Conservation (phyloP, 2,888 invertebrate species). For the Troides aeacus region DNA sequence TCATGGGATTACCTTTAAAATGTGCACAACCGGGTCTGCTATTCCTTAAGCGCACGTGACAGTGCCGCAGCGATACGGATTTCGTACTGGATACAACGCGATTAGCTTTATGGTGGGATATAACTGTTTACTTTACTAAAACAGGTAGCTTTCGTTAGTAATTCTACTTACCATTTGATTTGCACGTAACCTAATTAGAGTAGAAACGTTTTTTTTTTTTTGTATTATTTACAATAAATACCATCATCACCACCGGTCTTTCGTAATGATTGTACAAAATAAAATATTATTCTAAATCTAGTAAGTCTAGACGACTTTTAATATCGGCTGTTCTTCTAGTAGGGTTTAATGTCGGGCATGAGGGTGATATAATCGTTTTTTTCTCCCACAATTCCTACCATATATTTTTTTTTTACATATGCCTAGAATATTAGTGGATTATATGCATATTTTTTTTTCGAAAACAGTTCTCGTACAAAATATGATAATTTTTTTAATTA, state of each 20-base stretch:
- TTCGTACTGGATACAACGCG: conserved; percentile 47
- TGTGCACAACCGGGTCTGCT: conserved; percentile 39
- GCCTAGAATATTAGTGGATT: too few relatives aligned
- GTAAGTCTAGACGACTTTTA: too few relatives aligned
- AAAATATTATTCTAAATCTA: too few relatives aligned
- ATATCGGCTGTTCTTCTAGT: too few relatives aligned
- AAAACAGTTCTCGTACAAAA: too few relatives aligned
- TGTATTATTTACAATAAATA: neutral
- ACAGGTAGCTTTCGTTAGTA: conserved; percentile 21
- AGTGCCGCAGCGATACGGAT: conserved; percentile 50
- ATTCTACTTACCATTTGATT: conserved; percentile 35
- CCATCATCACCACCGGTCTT: neutral
- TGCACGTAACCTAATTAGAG: conserved; percentile 16
- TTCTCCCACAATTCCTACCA: too few relatives aligned
- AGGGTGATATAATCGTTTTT: too few relatives aligned
- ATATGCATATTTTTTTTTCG: too few relatives aligned
- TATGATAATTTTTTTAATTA: too few relatives aligned
- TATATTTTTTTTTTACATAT: too few relatives aligned
- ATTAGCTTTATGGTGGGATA: conserved; percentile 45
- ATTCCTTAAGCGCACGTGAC: conserved; percentile 48
- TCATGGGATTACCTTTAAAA: conserved; percentile 32
- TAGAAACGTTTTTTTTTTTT: neutral
- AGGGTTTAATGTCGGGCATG: too few relatives aligned
- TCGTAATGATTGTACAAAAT: neutral
- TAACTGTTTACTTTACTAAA: conserved; percentile 43